Percentiles rank a stretch among this genome's conserved stretches.
phyloP scores from a whole-genome alignment of 2,797 vertebrate species.

The Oreochromis grahami region DNA sequence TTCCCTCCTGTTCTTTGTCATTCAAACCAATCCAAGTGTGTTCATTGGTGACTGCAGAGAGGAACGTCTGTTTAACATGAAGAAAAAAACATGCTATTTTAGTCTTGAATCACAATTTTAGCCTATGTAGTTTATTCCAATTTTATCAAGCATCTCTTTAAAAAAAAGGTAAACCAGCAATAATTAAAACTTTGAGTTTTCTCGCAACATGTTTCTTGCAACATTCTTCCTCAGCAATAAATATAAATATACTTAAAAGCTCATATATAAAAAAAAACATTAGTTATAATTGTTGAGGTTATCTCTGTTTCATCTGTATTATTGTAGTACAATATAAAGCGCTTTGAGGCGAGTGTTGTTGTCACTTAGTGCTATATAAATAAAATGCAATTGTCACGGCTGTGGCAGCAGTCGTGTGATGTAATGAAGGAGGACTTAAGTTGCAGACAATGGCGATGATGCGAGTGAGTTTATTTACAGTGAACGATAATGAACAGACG shows the following conservation, averaged over 20 bases:
- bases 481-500: background rate
- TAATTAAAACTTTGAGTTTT: background rate
- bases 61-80: background rate
- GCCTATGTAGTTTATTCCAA: background rate
- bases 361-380: background rate
- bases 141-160: background rate
- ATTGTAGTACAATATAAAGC: background rate
- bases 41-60: accelerated
- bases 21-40: conserved; percentile 5
- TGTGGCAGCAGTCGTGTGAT: background rate
- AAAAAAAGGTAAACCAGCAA: background rate
- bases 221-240: background rate
- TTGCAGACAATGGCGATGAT: background rate
- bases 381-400: background rate
- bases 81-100: background rate
- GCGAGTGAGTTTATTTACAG: background rate
- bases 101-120: background rate
- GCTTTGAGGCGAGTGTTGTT: too few species aligned
- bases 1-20: conserved; percentile 3
- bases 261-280: background rate
- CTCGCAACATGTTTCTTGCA: background rate
- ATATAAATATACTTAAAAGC: background rate
- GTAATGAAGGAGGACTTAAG: background rate
- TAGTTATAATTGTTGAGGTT: background rate
- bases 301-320: background rate